Base-by-base conservation (phyloP, 2,888 invertebrate species). In the Gibbula magus region DNA sequence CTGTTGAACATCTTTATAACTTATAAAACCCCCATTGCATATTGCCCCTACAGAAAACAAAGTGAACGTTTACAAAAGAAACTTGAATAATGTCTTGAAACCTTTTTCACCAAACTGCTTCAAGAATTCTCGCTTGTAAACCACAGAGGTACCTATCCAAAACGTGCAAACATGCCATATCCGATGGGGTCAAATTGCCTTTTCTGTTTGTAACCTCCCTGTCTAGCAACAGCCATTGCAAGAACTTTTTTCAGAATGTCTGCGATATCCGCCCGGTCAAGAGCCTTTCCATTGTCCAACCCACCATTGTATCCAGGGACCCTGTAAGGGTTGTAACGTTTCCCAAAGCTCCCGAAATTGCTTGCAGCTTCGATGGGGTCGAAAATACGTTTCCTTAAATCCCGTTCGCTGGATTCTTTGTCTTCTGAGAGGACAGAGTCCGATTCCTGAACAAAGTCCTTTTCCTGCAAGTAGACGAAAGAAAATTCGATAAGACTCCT, bases 281-380 rank as follows among this genome's bases (percentile, higher is more conserved):
- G 25, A 2, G 35, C 35, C 39, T 70, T 32, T 3, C 35, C 32
- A 70, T 20, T 35, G 70, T 70, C 70, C 18, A 39, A n/a, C 18
- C 39, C 70, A 10, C 35, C 35, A 22, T 20, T 20, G 35, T 70
- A 39, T 32, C 70, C 70, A 16, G 18, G 18, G 18, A 39, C 39
- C 10, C 70, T 32, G 70, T 70, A 70, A 16, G 70, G 70, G 70
- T 70, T 75, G 75, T 75, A 75, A 10, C 75, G 75, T 52, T 75
- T 75, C 5, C 75, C 75, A 51, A 75, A 75, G 32, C 75, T 75
- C 10, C 75, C 75, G 51, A 75, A 75, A 29, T 75, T 75, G 51
- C 75, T 75, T 22, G 75, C 75, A 13, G 53, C 75, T 29, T 75
- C 75, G 75, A 75, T 75, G 22, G 75, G 75, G n/a, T 75, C 75